Evolutionary conservation across 2,888 invertebrate species (phyloP).

Genomic region (Idaea dimidiata): DNA sequence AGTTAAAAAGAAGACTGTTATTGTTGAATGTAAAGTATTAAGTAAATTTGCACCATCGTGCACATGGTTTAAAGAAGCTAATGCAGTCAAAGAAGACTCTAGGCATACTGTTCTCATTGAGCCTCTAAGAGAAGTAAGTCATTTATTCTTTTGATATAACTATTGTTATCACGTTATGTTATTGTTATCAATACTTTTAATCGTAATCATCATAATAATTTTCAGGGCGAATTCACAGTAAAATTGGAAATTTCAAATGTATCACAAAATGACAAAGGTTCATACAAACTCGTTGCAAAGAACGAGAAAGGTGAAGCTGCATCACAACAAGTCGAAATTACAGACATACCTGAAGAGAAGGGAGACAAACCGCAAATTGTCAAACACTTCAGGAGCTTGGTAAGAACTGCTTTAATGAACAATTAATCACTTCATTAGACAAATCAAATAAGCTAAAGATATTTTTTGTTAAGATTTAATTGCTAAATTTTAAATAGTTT

Average conservation of each 20-base stretch:
- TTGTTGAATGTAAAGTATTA: conserved; percentile 96
- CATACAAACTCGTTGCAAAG: conserved; percentile 93
- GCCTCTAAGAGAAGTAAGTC: conserved; percentile 87
- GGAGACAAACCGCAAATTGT: conserved; percentile 90
- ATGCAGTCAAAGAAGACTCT: conserved; percentile 87
- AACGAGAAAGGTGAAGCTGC: conserved; percentile 96
- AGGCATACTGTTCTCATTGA: conserved; percentile 89
- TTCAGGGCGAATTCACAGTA: conserved; percentile 92
- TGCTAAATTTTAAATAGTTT: too few species aligned
- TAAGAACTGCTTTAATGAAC: conserved; percentile 57
- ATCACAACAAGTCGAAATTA: conserved; percentile 92
- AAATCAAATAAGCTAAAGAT: too few species aligned
- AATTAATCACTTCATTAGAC: too few species aligned
- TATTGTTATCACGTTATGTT: too few species aligned
- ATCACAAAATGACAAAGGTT: conserved; percentile 90
- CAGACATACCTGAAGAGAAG: conserved; percentile 90
- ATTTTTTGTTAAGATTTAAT: too few species aligned
- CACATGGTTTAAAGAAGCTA: conserved; percentile 95
- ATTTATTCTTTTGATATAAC: conserved; percentile 17
- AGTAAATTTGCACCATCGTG: conserved; percentile 96
- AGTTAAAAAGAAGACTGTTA: conserved; percentile 94
- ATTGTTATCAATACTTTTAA: not conserved
- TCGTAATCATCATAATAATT: conserved; percentile 15
- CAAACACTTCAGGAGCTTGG: conserved; percentile 87
- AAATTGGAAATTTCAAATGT: conserved; percentile 94